Evolutionary conservation across 2,113 vertebrate species (phyloP).

Genomic region (Brachypteracias leptosomus): DNA sequence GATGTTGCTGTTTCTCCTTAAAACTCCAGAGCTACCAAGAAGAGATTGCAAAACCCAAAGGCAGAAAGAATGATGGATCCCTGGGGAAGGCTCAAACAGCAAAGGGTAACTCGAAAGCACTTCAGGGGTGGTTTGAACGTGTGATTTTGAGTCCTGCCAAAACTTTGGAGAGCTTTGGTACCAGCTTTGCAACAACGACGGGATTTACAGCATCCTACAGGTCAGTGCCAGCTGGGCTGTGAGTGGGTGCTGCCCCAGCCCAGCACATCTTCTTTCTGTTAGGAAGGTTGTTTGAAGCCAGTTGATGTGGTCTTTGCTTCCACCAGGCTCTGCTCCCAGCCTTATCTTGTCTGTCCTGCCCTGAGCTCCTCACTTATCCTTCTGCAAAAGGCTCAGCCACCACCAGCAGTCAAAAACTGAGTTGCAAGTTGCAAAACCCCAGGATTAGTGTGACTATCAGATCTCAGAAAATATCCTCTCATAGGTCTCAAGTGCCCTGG

Average conservation of each 20-base stretch:
- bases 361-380: neutral
- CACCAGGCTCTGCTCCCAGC: neutral
- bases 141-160: neutral
- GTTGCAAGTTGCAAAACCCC: neutral
- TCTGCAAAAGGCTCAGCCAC: neutral
- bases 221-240: neutral
- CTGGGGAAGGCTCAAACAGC: neutral
- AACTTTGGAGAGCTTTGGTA: neutral
- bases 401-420: neutral
- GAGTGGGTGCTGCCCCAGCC: accelerated
- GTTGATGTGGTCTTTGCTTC: neutral
- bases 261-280: neutral
- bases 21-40: neutral
- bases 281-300: neutral
- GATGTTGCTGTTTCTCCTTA: neutral
- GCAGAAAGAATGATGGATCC: neutral
- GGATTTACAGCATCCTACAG: neutral
- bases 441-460: neutral
- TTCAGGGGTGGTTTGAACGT: neutral
- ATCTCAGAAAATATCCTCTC: neutral
- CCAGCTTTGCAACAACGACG: neutral
- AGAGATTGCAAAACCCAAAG: neutral
- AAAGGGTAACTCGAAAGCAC: neutral
- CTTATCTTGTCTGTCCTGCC: accelerated
- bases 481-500: neutral